phyloP scores from a whole-genome alignment of 2,113 vertebrate species.

The Hyperopisus bebe region DNA sequence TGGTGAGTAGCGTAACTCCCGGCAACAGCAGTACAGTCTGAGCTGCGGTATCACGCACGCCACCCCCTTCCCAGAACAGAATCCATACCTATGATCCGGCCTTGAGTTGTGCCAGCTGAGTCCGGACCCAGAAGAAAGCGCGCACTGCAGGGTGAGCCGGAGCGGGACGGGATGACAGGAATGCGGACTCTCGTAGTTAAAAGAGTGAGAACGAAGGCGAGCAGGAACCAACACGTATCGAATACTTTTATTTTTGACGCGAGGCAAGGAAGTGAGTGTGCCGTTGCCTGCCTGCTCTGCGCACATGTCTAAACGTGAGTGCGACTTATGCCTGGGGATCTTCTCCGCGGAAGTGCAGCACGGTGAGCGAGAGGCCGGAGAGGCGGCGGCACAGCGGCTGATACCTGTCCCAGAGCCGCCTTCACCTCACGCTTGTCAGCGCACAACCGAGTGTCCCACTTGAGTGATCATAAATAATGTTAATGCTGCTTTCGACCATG shows the following conservation, averaged over 20 bases:
- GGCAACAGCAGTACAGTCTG: neutral
- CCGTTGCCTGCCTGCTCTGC: neutral
- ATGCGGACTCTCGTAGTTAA: constrained; percentile 14
- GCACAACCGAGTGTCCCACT: neutral
- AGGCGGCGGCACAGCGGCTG: neutral
- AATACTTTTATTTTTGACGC: constrained; percentile 21
- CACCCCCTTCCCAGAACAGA: neutral
- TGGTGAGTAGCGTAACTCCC: neutral
- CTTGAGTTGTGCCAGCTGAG: rapidly evolving
- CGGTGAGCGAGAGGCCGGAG: neutral
- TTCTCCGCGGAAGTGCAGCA: neutral
- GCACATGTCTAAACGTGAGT: constrained; percentile 26
- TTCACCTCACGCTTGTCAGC: neutral
- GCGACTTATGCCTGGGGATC: neutral
- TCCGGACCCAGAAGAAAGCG: neutral
- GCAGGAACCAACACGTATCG: constrained; percentile 25
- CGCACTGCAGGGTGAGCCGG: neutral
- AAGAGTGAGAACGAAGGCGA: constrained; percentile 4
- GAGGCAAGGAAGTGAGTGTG: constrained; percentile 5
- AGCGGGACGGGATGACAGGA: constrained; percentile 6
- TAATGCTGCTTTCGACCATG: neutral
- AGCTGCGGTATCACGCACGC: neutral
- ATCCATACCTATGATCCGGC: neutral
- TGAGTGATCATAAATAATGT: neutral
- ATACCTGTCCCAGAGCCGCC: neutral